Evolutionary conservation across 2,797 vertebrate species (phyloP), one percentile per base, ranked within the genome.

Genomic region (Yasuhikotakia modesta): DNA sequence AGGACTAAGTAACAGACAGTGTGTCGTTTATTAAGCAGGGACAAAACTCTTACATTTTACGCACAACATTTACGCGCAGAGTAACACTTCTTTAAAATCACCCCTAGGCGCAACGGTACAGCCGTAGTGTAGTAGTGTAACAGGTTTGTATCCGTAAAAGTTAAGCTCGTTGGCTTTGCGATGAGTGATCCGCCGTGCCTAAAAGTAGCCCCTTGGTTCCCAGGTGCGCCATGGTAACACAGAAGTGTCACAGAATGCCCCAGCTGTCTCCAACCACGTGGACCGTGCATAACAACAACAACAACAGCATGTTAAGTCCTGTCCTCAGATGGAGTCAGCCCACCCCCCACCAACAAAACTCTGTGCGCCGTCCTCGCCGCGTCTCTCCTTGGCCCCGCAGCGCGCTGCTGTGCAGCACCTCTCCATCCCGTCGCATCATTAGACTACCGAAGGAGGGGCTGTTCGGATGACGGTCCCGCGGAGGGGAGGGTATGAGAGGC

Each of bases 401-500:
- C 67, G 82, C 79, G 83, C 85, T 71, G 73, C 30, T 63, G 30
- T 70, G 74, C 79, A 83, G 87, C 84, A 88, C 87, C 87, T 88
- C 87, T 89, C 89, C 87, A 86, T 81, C 84, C 70, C 82, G 76
- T 85, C 78, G 82, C 85, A 87, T 88, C 89, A 90, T 90, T 90
- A 91, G 88, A 90, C 90, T 82, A 88, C 81, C 85, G 90, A 87
- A 90, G 92, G 93, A 89, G 91, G 91, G 86, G 92, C 91, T 84
- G 85, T 84, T 85, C 79, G 81, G 90, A 87, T 93, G 93, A 92
- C 92, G 91, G 93, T 92, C 88, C 90, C 90, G 90, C 91, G 93
- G 89, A 90, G 88, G 93, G 93, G 91, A 91, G 84, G 87, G 89
- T 90, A 87, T 88, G 89, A 90, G 88, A 94, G 92, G 93, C 90